Evolutionary conservation across 2,113 vertebrate species (phyloP).

Genomic region (Haemorhous mexicanus): DNA sequence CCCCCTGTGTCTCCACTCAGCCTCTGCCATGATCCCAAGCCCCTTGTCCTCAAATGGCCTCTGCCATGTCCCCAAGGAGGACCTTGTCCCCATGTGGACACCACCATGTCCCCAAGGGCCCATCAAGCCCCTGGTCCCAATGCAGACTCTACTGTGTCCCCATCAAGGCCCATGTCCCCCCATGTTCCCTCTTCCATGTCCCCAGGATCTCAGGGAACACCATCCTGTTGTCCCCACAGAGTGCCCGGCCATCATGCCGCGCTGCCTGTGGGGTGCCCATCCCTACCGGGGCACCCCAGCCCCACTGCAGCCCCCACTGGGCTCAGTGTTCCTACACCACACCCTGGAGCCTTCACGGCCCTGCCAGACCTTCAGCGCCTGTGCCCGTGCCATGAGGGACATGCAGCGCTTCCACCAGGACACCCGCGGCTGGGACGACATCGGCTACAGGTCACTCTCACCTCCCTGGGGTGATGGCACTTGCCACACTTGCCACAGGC

Average conservation of each 20-base stretch:
- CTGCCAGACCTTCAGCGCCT: slow-evolving; percentile 75
- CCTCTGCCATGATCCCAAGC: background rate
- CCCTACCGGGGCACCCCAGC: slow-evolving; percentile 80
- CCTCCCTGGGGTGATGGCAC: background rate
- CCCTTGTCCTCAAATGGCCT: background rate
- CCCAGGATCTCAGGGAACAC: background rate
- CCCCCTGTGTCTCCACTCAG: background rate
- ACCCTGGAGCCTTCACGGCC: slow-evolving; percentile 74
- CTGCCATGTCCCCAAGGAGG: background rate
- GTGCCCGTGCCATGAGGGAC: slow-evolving; percentile 77
- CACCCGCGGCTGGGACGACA: slow-evolving; percentile 80
- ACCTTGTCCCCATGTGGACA: background rate
- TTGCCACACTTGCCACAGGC: accelerated
- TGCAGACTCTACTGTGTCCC: background rate
- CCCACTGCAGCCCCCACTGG: slow-evolving; percentile 70
- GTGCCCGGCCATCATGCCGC: slow-evolving; percentile 82
- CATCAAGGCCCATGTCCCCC: background rate
- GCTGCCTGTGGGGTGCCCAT: slow-evolving; percentile 85
- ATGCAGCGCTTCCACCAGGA: slow-evolving; percentile 90
- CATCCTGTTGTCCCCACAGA: slow-evolving; percentile 36
- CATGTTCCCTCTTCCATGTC: background rate
- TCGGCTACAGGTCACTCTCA: slow-evolving; percentile 83
- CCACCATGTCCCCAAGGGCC: background rate
- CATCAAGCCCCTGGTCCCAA: background rate
- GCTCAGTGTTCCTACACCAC: slow-evolving; percentile 86